Evolutionary conservation across 1,140 invertebrate genomes (phyloP).

Genomic region (Dreissena polymorpha): DNA sequence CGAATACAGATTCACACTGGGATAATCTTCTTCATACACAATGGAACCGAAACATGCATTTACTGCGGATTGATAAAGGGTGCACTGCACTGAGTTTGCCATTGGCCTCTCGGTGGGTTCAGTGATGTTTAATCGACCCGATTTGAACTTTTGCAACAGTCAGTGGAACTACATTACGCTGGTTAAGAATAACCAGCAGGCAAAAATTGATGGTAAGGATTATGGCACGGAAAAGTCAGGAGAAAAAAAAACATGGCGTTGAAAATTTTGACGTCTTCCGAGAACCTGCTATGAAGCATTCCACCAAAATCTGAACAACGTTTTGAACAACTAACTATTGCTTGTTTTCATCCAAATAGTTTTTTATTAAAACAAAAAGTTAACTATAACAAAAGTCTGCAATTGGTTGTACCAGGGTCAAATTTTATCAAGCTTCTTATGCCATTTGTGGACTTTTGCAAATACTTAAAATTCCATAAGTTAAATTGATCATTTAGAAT

Average conservation of each 20-base stretch:
- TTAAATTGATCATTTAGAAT: too few relatives aligned
- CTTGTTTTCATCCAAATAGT: too few relatives aligned
- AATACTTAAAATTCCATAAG: too few relatives aligned
- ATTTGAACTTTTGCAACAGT: slow-evolving; percentile 72
- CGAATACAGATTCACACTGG: slow-evolving; percentile 71
- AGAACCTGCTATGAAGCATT: slow-evolving; percentile 70
- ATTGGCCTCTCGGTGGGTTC: slow-evolving; percentile 55
- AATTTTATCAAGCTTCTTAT: too few relatives aligned
- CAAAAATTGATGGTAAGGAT: slow-evolving; percentile 56
- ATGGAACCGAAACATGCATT: slow-evolving; percentile 68
- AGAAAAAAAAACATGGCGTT: slow-evolving; percentile 59
- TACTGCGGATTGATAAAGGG: slow-evolving; percentile 68
- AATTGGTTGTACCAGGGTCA: too few relatives aligned
- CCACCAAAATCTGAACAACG: slow-evolving; percentile 62
- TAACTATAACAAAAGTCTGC: too few relatives aligned
- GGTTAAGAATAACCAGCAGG: slow-evolving; percentile 64
- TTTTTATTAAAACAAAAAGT: too few relatives aligned
- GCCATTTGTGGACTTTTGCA: too few relatives aligned
- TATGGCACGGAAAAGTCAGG: slow-evolving; percentile 50
- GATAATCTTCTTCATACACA: slow-evolving; percentile 72
- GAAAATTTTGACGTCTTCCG: slow-evolving; percentile 59
- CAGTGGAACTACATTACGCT: slow-evolving; percentile 63
- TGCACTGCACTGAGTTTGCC: slow-evolving; percentile 69
- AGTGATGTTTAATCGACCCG: slow-evolving; percentile 59
- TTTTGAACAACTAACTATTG: too few relatives aligned